Base-by-base conservation (phyloP, 53 echinoderm and acorn worm species). In the Mesocentrotus franciscanus region DNA sequence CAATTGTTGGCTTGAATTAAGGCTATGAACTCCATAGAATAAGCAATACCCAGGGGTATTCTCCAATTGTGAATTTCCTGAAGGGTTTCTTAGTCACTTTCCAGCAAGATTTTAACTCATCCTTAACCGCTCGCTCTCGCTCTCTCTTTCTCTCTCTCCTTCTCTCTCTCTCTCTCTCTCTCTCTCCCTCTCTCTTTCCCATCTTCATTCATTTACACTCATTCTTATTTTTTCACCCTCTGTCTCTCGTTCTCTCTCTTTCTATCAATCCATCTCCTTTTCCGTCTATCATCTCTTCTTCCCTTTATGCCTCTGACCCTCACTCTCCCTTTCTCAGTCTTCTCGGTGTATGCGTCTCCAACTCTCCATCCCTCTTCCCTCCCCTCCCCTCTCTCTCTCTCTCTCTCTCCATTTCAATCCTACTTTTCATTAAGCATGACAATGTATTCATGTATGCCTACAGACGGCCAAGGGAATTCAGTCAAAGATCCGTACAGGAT, bases 31-130 rank as follows among this genome's bases (percentile, higher is more conserved):
- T 59, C 29, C 60, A 81, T 14, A 11, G 27, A 90, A 60, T 24
- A 55, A 1, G 59, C 90, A 59, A 60, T 90, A 12, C 90, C 90
- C 58, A 90, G 60, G 58, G 90, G 60, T 15, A 59, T 58, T 32
- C 90, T 90, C 29, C 90, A 90, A 90, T 90, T 90, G 90, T 90
- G 90, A 58, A 90, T 90, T 90, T 90, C 90, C 90, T 90, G 90
- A 27, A 27, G 90, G 32, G 60, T 16, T 60, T 90, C 90, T 90
- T 90, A 90, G 90, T 90, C 90, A 90, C 90, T 90, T 90, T 90
- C 90, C 60, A 60, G n/a, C 49, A 29, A 30, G 59, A 29, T 30
- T 90, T 58, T 32, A 58, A 58, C 59, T 90, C 90, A 59, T 60
- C 60, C n/a, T 90, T 20, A 29, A 58, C 30, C 60, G 58, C 29